A percentile compares a stretch with the other conserved stretches of the same genome.
Evolutionary conservation across 2,888 invertebrate genomes (phyloP).

Genomic region (Drosophila stalkeri): DNA sequence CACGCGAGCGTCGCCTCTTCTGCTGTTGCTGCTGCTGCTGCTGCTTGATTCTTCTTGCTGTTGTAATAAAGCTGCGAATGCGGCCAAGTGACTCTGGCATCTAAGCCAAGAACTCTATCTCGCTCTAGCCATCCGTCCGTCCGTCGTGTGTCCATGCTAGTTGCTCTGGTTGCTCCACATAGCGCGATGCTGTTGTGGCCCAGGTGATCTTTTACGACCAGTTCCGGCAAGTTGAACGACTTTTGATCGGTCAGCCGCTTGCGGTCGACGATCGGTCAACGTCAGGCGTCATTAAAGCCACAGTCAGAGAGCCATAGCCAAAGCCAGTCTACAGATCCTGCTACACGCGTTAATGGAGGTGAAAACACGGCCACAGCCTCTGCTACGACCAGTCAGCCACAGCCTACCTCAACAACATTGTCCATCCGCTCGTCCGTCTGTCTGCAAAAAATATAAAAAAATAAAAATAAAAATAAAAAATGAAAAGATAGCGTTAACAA

Average conservation of each 20-base stretch:
- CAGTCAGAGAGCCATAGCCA: slow-evolving; percentile 26
- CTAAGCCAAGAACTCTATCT: slow-evolving; percentile 32
- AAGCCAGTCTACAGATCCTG: slow-evolving; percentile 66
- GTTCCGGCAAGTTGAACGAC: slow-evolving; percentile 82
- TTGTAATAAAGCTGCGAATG: slow-evolving; percentile 56
- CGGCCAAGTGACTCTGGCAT: slow-evolving; percentile 57
- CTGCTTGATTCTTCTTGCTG: slow-evolving; percentile 20
- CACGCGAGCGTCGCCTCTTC: slow-evolving; percentile 53
- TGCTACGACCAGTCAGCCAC: slow-evolving; percentile 14
- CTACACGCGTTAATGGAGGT: slow-evolving; percentile 78
- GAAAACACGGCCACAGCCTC: slow-evolving; percentile 66
- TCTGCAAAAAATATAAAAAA: too few relatives aligned
- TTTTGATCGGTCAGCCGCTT: slow-evolving; percentile 81
- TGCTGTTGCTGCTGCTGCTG: slow-evolving; percentile 40
- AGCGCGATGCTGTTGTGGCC: slow-evolving; percentile 55
- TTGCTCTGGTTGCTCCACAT: slow-evolving; percentile 65
- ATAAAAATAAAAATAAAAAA: background rate
- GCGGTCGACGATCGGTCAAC: slow-evolving; percentile 83
- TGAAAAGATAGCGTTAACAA: slow-evolving; percentile 69
- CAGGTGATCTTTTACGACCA: slow-evolving; percentile 79
- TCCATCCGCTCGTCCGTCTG: background rate
- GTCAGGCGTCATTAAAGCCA: slow-evolving; percentile 79
- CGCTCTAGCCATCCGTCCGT: slow-evolving; percentile 5
- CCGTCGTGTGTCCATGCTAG: slow-evolving; percentile 23
- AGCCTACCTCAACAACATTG: slow-evolving; percentile 9